phyloP scores from a whole-genome alignment of 2,113 vertebrate species.

The Australoheros scitulus region DNA sequence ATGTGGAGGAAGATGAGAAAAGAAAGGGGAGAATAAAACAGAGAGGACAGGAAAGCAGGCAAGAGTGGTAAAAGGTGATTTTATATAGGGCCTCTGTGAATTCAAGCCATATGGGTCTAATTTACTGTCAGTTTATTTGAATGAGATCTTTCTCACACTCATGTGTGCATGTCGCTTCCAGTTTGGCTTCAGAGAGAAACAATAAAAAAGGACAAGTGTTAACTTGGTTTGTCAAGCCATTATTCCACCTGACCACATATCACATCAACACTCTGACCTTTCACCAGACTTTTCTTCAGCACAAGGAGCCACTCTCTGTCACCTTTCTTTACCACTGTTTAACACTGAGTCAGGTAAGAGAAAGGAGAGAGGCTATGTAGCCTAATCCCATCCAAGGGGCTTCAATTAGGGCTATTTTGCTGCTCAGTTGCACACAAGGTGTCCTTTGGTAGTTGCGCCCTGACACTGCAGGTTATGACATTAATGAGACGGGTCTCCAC shows the following conservation, averaged over 20 bases:
- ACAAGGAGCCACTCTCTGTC: not conserved
- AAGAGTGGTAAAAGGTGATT: conserved; percentile 17
- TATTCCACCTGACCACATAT: not conserved
- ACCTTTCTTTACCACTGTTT: not conserved
- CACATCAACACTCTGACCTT: not conserved
- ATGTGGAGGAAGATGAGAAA: not conserved
- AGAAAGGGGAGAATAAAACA: conserved; percentile 19
- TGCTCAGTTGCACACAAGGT: not conserved
- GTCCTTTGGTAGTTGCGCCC: not conserved
- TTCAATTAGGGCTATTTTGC: not conserved
- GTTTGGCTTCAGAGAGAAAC: not conserved
- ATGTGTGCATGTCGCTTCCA: not conserved
- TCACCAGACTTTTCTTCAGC: not conserved
- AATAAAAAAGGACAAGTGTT: not conserved
- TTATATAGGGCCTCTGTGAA: conserved; percentile 7
- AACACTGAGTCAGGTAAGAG: not conserved
- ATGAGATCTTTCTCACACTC: not conserved
- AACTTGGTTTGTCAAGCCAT: not conserved
- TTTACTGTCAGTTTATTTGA: not conserved
- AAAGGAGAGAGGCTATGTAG: not conserved
- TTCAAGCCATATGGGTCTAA: not conserved
- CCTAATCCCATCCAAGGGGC: too few relatives aligned
- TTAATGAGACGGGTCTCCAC: not conserved
- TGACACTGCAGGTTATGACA: not conserved
- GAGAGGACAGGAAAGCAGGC: not conserved